Evolutionary conservation across 35 echinoderm and acorn worm genomes (phyloP).

Genomic region (Heliocidaris erythrogramma): DNA sequence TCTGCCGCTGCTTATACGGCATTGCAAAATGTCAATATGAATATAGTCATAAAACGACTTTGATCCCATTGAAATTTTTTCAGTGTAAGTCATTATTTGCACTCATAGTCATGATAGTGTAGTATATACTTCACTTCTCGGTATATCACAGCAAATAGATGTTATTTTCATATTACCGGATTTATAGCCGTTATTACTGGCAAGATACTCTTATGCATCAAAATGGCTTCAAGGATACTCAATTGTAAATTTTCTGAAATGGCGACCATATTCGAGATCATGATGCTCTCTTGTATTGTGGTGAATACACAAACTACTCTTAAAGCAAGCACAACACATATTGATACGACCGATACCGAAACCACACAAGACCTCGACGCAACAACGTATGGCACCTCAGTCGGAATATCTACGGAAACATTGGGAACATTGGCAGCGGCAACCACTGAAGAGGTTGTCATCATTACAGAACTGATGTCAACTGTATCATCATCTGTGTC

Average conservation of each 20-base stretch:
- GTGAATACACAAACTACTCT: background rate
- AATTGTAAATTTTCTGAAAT: background rate
- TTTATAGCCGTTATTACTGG: background rate
- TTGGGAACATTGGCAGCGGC: background rate
- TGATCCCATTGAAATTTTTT: background rate
- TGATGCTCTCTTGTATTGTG: background rate
- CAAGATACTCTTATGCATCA: background rate
- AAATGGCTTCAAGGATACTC: background rate
- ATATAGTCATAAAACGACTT: background rate
- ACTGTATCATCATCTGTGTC: background rate
- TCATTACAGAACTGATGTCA: background rate
- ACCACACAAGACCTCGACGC: background rate
- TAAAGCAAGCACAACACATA: background rate
- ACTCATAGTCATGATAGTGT: background rate
- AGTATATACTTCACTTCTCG: too few relatives aligned
- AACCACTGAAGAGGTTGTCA: background rate
- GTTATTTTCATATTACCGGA: background rate
- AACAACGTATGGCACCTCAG: background rate
- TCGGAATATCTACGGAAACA: background rate
- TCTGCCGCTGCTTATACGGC: background rate
- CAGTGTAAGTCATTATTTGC: background rate
- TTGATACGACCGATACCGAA: background rate
- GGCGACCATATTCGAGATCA: background rate
- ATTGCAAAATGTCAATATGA: background rate
- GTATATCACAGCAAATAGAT: background rate